Conservation (phyloP, 2,113 vertebrate genomes). For the Lampris megalopsis region DNA sequence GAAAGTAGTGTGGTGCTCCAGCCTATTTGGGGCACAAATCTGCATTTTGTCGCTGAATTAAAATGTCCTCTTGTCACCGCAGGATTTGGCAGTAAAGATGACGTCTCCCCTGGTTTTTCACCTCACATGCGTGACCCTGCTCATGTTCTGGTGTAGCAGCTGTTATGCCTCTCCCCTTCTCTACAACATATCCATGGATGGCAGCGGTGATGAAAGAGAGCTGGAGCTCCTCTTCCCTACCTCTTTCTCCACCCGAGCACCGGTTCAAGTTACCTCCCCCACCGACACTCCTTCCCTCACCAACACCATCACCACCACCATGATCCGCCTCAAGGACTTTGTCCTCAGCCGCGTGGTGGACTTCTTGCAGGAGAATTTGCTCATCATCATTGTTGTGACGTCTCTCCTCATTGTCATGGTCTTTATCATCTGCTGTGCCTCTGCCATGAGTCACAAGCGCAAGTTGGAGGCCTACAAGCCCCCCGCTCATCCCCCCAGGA, state of each 20-base stretch:
- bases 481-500: conserved; percentile 81
- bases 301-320: conserved; percentile 81
- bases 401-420: conserved; percentile 91
- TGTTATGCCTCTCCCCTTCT: conserved; percentile 58
- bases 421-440: conserved; percentile 91
- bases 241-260: conserved; percentile 45
- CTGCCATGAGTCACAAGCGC: conserved; percentile 91
- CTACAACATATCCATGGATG: conserved; percentile 77
- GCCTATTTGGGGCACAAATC: too few relatives aligned
- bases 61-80: conserved; percentile 26
- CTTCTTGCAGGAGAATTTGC: conserved; percentile 90
- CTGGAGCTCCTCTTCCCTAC: conserved; percentile 81
- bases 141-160: conserved; percentile 64
- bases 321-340: conserved; percentile 84
- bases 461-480: conserved; percentile 94
- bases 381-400: conserved; percentile 91
- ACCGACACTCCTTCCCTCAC: conserved; percentile 76
- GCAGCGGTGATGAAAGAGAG: conserved; percentile 82
- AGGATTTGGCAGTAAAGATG: conserved; percentile 72
- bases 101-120: conserved; percentile 45
- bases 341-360: conserved; percentile 87
- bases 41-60: neutral
- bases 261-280: conserved; percentile 38
- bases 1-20: too few relatives aligned
- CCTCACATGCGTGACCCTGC: conserved; percentile 62